phyloP scores from a whole-genome alignment of 2,797 vertebrate genomes.

The Graptemys geographica region DNA sequence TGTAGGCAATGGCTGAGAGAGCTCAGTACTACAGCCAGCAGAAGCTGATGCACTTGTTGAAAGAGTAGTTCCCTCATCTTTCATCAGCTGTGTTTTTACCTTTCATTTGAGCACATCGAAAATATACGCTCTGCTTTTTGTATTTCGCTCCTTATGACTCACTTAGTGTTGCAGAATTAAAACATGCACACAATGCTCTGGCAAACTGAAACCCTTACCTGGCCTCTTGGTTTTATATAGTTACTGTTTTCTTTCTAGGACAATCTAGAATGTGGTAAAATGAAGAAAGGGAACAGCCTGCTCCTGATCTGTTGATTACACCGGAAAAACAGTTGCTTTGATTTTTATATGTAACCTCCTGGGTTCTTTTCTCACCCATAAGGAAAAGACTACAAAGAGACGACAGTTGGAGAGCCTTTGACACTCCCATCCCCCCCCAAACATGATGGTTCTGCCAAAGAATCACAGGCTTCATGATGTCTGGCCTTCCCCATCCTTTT shows the following conservation, averaged over 20 bases:
- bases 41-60: background rate
- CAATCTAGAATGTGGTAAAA: background rate
- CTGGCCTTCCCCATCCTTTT: background rate
- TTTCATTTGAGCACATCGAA: background rate
- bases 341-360: background rate
- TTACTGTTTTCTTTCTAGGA: rapidly evolving
- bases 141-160: too few relatives aligned
- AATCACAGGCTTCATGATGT: background rate
- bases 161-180: constrained; percentile 22
- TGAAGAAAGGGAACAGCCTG: constrained; percentile 17
- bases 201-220: constrained; percentile 7
- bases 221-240: background rate
- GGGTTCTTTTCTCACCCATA: background rate
- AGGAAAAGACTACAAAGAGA: background rate
- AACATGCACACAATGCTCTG: background rate
- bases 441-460: background rate
- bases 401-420: background rate
- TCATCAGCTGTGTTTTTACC: constrained; percentile 19
- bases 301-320: background rate
- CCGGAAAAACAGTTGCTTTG: background rate
- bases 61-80: constrained; percentile 3
- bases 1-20: background rate
- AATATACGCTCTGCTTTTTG: background rate
- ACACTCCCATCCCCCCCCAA: background rate
- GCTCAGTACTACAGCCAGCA: background rate